These are phyloP conservation scores for Sigmodon hispidus DNA, from an alignment of 2,113 vertebrate genomes.

Conservation along the genomic window DNA sequence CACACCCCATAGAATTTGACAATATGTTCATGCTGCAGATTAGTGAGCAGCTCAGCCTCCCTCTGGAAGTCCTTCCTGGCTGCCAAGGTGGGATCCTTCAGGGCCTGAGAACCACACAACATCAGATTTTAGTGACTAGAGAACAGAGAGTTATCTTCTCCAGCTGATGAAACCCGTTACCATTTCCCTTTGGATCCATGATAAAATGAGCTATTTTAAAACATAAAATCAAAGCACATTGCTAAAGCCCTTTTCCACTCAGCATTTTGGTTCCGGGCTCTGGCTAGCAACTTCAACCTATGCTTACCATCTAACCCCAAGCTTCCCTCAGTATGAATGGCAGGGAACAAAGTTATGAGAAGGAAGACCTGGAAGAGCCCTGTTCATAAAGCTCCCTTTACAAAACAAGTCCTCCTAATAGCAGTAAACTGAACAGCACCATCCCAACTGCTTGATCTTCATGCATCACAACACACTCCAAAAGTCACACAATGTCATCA, in stretches of 20 bases:
- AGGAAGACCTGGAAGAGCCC: background rate
- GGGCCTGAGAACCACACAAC: conserved; percentile 86
- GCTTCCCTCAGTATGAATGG: background rate
- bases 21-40: conserved; percentile 97
- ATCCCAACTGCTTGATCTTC: background rate
- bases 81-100: conserved; percentile 96
- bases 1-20: conserved; percentile 98
- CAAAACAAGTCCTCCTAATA: background rate
- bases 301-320: background rate
- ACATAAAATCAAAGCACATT: background rate
- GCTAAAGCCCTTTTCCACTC: background rate
- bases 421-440: background rate
- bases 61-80: conserved; percentile 98
- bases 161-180: background rate
- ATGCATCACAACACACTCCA: background rate
- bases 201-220: background rate
- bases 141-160: accelerated
- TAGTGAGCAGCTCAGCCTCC: conserved; percentile 97
- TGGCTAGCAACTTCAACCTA: background rate
- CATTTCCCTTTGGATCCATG: background rate
- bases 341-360: background rate
- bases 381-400: background rate
- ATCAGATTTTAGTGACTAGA: background rate
- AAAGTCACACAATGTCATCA: background rate
- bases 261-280: background rate